Percentiles rank a stretch among this genome's conserved stretches.
Conservation (phyloP, 1,140 invertebrate species). For the Ctenoplectra terminalis region DNA sequence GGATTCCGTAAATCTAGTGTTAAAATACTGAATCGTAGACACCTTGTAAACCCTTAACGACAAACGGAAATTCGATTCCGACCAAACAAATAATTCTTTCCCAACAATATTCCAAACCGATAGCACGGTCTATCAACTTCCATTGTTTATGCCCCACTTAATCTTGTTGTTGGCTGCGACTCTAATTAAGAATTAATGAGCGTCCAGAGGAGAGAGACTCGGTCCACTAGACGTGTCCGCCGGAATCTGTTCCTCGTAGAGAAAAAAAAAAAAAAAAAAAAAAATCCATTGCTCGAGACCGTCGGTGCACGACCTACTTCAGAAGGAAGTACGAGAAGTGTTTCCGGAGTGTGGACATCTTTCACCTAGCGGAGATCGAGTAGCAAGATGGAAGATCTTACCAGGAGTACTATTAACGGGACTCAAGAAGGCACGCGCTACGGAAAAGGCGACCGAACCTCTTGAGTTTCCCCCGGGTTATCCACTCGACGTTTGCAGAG, state of each 20-base stretch:
- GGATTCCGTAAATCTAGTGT: no score
- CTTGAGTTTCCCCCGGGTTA: constrained; percentile 56
- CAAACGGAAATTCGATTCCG: background rate
- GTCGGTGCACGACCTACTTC: constrained; percentile 39
- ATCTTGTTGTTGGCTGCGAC: background rate
- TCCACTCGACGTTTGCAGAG: constrained; percentile 58
- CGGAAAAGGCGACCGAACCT: constrained; percentile 60
- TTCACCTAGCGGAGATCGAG: constrained; percentile 50
- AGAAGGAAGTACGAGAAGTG: constrained; percentile 43
- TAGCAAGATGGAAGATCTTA: constrained; percentile 61
- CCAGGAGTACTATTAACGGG: constrained; percentile 58
- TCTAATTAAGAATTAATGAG: constrained; percentile 43
- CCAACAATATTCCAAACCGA: background rate
- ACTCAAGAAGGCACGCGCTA: constrained; percentile 36
- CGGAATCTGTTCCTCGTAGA: background rate
- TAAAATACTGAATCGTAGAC: no score
- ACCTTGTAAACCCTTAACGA: no score
- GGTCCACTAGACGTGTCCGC: background rate
- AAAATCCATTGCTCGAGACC: background rate
- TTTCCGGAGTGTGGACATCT: constrained; percentile 50
- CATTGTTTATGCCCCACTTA: background rate
- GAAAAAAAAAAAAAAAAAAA: background rate
- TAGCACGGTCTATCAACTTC: background rate
- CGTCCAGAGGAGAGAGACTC: constrained; percentile 11
- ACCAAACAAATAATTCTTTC: background rate